Base-by-base conservation (phyloP, 2,888 invertebrate genomes). In the Boloria euphrosyne region DNA sequence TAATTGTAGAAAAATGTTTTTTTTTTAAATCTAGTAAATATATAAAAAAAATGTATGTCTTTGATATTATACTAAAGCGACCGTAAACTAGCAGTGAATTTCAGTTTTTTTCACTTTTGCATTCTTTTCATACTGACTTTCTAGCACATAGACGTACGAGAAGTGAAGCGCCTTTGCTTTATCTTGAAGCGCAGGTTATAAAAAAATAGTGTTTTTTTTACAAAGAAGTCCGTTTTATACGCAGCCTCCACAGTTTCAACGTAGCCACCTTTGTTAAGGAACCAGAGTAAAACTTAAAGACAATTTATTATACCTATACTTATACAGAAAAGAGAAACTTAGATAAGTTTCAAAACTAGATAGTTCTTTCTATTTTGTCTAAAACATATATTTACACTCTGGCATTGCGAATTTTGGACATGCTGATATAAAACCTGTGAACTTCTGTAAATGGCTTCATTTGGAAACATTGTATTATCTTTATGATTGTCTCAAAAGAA, bases 171-270 rank as follows among this genome's bases (percentile, higher is more conserved):
- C 50, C 31, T 59, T 49, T 38, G 14, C 50, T 59, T 59, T 50
- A 59, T 50, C 31, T 49, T 50, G 59, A 49, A 59, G 59, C 49
- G 31, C 18, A 59, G 6, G 18, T 27, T 59, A 59, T 59, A 50
- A 49, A 59, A 50, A 59, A 49, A 59, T 50, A 18, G 6, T 4
- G 16, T 13, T 27, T 58, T 59, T 59, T 47, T 59, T 49, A 50
- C 17, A 50, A 59, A 59, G 59, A 57, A 57, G 57, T 57, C 57
- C n/a, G 57, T 46, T 59, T 59, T 59, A 38, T 59, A 59, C 38
- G 49, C 49, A 50, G 31, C 50, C 59, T 31, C 59, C 49, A 59
- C 59, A 18, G 17, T n/a, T 47, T 49, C 27, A 49, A 13, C 13
- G 4, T 59, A n/a, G 46, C 47, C 47, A 17, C 14, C 31, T 50